Percentiles rank a stretch among this genome's conserved stretches.
phyloP scores from a whole-genome alignment of 2,888 invertebrate species.

The Phalangium opilio region DNA sequence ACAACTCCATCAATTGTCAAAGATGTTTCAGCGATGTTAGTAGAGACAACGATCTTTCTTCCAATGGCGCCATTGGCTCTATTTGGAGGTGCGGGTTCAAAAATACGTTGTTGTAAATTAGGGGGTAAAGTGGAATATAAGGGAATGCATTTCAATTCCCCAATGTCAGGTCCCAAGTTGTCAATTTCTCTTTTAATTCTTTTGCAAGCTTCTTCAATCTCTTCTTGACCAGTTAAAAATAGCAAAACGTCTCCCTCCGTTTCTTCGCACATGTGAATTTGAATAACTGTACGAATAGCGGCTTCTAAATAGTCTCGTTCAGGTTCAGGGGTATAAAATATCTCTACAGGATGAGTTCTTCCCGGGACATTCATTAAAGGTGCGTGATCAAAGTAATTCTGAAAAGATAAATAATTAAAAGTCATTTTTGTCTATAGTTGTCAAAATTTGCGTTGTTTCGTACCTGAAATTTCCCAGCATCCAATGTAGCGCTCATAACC shows the following conservation, averaged over 20 bases:
- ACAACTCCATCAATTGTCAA: slow-evolving; percentile 98
- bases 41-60: slow-evolving; percentile 87
- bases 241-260: slow-evolving; percentile 79
- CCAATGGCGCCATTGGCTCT: slow-evolving; percentile 78
- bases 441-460: slow-evolving; percentile 2
- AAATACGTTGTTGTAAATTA: slow-evolving; percentile 89
- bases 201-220: slow-evolving; percentile 98
- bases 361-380: slow-evolving; percentile 98
- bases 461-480: slow-evolving; percentile 91
- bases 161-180: slow-evolving; percentile 88
- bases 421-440: too few species aligned
- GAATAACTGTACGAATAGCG: slow-evolving; percentile 90
- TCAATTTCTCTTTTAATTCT: slow-evolving; percentile 90
- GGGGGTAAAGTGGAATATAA: slow-evolving; percentile 96
- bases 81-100: slow-evolving; percentile 87
- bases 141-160: slow-evolving; percentile 95
- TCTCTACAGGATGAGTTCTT: slow-evolving; percentile 86
- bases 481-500: slow-evolving; percentile 97
- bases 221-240: slow-evolving; percentile 69
- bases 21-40: slow-evolving; percentile 98
- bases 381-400: slow-evolving; percentile 88
- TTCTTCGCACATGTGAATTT: slow-evolving; percentile 93
- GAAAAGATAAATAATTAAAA: slow-evolving; percentile 19
- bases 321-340: slow-evolving; percentile 98
- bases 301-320: slow-evolving; percentile 96